A percentile compares a stretch with the other conserved stretches of the same genome.
These are phyloP conservation scores for Leptinotarsa tumamoca DNA, from an alignment of 2,888 invertebrate genomes.

Conservation along the genomic window DNA sequence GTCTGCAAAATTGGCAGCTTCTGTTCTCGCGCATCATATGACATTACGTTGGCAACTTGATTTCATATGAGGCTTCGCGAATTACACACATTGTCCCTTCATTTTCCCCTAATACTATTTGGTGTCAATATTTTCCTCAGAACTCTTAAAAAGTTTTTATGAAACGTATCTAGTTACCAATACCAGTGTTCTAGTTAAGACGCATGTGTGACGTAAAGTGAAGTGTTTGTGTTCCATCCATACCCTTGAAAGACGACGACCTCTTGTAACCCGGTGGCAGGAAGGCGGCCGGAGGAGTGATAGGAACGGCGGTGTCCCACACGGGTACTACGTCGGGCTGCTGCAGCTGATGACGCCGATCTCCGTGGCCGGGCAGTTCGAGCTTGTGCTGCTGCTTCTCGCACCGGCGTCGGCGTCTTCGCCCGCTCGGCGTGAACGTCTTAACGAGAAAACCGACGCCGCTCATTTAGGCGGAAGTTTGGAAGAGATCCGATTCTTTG, in stretches of 20 bases:
- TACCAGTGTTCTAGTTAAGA: too few species aligned
- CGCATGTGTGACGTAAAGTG: background rate
- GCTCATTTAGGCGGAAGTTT: conserved; percentile 65
- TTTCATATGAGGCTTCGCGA: too few species aligned
- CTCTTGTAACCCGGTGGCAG: conserved; percentile 69
- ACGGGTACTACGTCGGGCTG: conserved; percentile 69
- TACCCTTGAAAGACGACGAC: conserved; percentile 52
- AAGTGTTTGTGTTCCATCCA: conserved; percentile 11
- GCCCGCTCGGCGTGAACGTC: conserved; percentile 73
- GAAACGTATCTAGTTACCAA: too few species aligned
- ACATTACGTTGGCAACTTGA: too few species aligned
- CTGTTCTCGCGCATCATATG: too few species aligned
- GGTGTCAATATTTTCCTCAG: too few species aligned
- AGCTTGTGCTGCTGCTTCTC: conserved; percentile 71
- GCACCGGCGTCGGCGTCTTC: conserved; percentile 73
- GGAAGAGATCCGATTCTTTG: background rate
- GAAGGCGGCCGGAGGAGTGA: conserved; percentile 78
- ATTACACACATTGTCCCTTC: too few species aligned
- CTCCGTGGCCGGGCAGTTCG: conserved; percentile 58
- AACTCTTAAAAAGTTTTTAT: too few species aligned
- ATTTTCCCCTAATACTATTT: too few species aligned
- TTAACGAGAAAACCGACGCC: conserved; percentile 75
- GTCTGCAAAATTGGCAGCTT: too few species aligned
- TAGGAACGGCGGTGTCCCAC: conserved; percentile 73
- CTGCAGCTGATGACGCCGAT: conserved; percentile 65